phyloP scores from a whole-genome alignment of 2,888 invertebrate species.

The Argynnis bischoffii region DNA sequence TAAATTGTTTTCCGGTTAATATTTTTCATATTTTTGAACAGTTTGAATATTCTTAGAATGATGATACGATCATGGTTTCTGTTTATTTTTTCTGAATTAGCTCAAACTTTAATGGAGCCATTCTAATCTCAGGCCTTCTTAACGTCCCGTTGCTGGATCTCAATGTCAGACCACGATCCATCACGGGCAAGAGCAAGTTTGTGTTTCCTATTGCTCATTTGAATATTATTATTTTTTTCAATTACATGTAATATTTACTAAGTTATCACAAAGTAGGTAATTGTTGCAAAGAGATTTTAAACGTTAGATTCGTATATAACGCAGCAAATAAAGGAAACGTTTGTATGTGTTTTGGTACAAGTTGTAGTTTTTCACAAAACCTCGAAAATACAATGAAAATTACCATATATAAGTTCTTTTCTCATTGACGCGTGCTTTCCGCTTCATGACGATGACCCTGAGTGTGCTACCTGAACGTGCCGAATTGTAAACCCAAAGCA shows the following conservation, averaged over 20 bases:
- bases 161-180: too few relatives aligned
- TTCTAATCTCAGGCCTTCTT: too few relatives aligned
- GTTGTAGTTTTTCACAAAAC: constrained; percentile 24
- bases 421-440: constrained; percentile 17
- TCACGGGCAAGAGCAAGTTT: too few relatives aligned
- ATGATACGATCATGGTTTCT: background rate
- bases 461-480: constrained; percentile 24
- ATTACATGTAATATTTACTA: too few relatives aligned
- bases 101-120: too few relatives aligned
- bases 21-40: background rate
- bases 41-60: background rate
- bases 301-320: constrained; percentile 1
- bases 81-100: background rate
- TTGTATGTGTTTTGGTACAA: background rate
- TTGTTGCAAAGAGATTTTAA: background rate
- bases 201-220: too few relatives aligned
- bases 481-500: constrained; percentile 11
- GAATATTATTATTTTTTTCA: too few relatives aligned
- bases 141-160: too few relatives aligned
- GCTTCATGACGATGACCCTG: constrained; percentile 28
- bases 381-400: constrained; percentile 31
- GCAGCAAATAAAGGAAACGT: constrained; percentile 18
- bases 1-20: background rate
- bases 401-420: constrained; percentile 28
- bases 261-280: background rate